phyloP scores from a whole-genome alignment of 2,113 vertebrate species.

The Cinclus cinclus region DNA sequence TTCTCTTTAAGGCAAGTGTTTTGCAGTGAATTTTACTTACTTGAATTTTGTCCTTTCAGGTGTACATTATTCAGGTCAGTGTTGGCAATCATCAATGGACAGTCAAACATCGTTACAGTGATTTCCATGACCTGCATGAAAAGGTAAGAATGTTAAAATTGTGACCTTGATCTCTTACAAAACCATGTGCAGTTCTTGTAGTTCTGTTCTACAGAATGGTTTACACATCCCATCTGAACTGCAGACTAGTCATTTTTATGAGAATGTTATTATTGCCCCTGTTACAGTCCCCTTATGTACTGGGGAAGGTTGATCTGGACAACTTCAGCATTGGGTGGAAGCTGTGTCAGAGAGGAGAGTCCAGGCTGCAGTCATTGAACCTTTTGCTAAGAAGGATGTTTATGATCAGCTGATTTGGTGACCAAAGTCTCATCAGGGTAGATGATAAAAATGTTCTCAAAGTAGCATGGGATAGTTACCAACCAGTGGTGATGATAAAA shows the following conservation, averaged over 20 bases:
- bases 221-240: background rate
- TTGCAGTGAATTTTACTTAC: background rate
- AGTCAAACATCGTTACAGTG: constrained; percentile 95
- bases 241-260: background rate
- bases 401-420: background rate
- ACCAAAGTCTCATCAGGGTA: background rate
- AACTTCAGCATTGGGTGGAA: background rate
- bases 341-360: background rate
- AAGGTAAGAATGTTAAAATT: constrained; percentile 77
- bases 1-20: background rate
- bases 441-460: background rate
- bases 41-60: constrained; percentile 74
- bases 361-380: background rate
- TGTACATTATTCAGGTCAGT: constrained; percentile 91
- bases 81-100: constrained; percentile 90
- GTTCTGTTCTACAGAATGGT: background rate
- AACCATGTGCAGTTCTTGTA: background rate
- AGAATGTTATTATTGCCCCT: background rate
- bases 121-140: constrained; percentile 96
- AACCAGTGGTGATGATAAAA: background rate
- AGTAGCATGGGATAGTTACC: background rate
- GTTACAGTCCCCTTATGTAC: background rate
- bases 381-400: background rate
- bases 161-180: background rate
- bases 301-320: background rate